Conservation (phyloP, 2,888 invertebrate species). For the Nemurella pictetii region DNA sequence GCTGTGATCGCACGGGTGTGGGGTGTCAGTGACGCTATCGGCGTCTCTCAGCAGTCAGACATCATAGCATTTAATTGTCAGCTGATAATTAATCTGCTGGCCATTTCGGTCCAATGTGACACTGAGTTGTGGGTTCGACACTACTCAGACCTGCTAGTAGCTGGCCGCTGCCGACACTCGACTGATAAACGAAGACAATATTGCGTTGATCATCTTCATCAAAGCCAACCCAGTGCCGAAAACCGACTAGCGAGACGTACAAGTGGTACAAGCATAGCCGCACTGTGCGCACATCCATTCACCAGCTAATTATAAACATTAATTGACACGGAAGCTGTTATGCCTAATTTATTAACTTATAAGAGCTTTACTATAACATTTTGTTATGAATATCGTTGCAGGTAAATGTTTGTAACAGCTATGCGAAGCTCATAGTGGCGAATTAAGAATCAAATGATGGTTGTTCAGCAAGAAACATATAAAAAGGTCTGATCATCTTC, state of each 20-base stretch:
- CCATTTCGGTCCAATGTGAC: neutral
- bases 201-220: neutral
- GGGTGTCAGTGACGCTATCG: no score
- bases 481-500: constrained; percentile 2
- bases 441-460: neutral
- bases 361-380: no score
- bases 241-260: neutral
- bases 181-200: no score
- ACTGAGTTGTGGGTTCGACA: no score
- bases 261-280: no score
- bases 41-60: no score
- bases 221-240: neutral
- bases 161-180: neutral
- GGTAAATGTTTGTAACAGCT: neutral
- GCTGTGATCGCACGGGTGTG: no score
- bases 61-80: neutral
- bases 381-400: no score
- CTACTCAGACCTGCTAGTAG: no score
- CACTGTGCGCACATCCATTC: neutral
- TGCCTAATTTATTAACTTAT: no score
- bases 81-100: neutral
- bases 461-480: neutral
- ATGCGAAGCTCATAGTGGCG: neutral
- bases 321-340: neutral
- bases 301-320: neutral